Base-by-base conservation (phyloP, 2,888 invertebrate species). In the Hoplodrina blanda region DNA sequence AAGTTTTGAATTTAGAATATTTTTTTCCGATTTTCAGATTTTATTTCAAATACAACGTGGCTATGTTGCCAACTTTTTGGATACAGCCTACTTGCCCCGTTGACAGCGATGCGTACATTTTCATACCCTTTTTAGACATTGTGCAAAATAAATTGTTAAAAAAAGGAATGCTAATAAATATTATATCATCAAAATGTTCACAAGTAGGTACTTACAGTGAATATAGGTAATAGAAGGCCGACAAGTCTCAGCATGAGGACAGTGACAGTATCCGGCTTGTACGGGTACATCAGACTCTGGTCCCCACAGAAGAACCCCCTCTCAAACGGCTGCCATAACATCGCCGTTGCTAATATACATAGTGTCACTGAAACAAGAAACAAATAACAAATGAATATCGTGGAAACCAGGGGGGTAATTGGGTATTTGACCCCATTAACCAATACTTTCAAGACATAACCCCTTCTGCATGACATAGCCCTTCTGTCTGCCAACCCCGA, bases 301-400 rank as follows among this genome's bases (percentile, higher is more conserved):
- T 99, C 99, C 88, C 98, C 97, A 93, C 99, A 99, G 96, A 98
- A 99, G 96, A 99, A 99, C 19, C 99, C 99, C 77, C 99, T 95
- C 78, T 97, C 94, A 89, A 97, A 98, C 0, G 98, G 97, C 82
- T 95, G 91, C 94, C 93, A 93, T 13, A 91, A 68, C 4, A 80
- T 17, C 46, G 86, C 77, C 0, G 90, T 89, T 0, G 83, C 84
- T 2, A 90, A 80, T 17, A 93, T 81, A 56, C 88, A 78, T 60
- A 88, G 33, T 0, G 83, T 56, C 76, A 95, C 95, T 95, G 88
- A 10, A 89, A 89, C 69, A 84, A 76, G 73, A 49, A 41, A 93
- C 64, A 33, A 91, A 41, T n/a, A 19, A 19, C 17, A 50, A 72
- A 57, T 76, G 15, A 54, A 49, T 0, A 49, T 20, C 68, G 44